Conservation (phyloP, 2,113 vertebrate genomes). For the Pseudonaja textilis region DNA sequence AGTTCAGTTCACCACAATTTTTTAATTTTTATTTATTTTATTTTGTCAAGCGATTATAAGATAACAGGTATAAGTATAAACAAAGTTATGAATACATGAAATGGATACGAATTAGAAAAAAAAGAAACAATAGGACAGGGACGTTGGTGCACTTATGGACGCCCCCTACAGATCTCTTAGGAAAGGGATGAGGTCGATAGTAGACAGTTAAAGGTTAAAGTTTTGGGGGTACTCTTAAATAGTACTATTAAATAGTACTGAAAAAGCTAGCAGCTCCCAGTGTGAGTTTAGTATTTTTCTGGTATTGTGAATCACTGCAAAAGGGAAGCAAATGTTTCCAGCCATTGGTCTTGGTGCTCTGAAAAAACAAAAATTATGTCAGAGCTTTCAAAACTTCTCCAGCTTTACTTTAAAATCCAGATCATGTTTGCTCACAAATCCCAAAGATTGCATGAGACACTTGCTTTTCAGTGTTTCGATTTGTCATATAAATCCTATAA, state of each 20-base stretch:
- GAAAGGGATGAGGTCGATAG: too few species aligned
- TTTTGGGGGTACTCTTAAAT: too few species aligned
- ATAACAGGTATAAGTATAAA: too few species aligned
- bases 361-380: slow-evolving; percentile 54
- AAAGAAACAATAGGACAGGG: too few species aligned
- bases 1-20: neutral
- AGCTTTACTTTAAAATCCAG: slow-evolving; percentile 13
- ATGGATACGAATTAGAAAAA: too few species aligned
- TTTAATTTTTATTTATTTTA: too few species aligned
- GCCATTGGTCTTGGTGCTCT: slow-evolving; percentile 51
- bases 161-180: too few species aligned
- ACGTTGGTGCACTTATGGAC: too few species aligned
- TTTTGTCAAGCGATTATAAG: too few species aligned
- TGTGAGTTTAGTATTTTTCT: slow-evolving; percentile 25
- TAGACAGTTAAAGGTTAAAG: too few species aligned
- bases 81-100: too few species aligned
- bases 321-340: slow-evolving; percentile 61
- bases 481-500: neutral
- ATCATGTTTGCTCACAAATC: neutral
- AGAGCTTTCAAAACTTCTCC: slow-evolving; percentile 40
- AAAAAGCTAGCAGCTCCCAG: slow-evolving; percentile 9
- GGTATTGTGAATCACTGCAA: slow-evolving; percentile 48
- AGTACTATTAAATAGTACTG: slow-evolving; percentile 4
- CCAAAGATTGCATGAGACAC: neutral
- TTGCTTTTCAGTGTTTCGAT: neutral